phyloP scores from a whole-genome alignment of 1,140 invertebrate species.

The Drosophila ambigua region DNA sequence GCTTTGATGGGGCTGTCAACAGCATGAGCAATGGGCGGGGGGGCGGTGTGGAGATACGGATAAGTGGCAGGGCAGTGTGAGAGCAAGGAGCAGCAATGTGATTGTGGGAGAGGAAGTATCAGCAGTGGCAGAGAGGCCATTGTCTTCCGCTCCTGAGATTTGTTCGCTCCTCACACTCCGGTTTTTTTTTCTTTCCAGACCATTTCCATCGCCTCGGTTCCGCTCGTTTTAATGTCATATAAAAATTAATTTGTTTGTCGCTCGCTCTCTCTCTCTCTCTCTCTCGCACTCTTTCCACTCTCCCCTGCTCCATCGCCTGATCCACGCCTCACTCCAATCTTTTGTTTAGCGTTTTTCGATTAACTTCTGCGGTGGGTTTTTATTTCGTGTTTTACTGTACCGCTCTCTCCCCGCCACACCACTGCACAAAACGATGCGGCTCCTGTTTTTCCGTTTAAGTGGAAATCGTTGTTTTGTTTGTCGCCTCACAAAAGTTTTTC shows the following conservation, averaged over 20 bases:
- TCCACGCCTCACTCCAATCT: conserved; percentile 29
- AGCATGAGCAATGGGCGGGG: conserved; percentile 18
- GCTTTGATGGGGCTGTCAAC: conserved; percentile 41
- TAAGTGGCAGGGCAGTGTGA: conserved; percentile 2
- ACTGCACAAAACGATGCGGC: conserved; percentile 10
- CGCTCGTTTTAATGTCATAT: conserved; percentile 81
- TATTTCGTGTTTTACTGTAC: conserved; percentile 45
- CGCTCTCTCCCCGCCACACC: background rate
- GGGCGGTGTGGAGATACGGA: background rate
- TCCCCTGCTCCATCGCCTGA: background rate
- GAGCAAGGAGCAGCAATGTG: too few species aligned
- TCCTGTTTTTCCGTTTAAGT: conserved; percentile 70
- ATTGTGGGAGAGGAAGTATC: too few species aligned
- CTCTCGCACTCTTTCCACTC: background rate
- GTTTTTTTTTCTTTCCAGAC: background rate
- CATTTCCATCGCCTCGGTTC: conserved; percentile 66
- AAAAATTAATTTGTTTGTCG: conserved; percentile 83
- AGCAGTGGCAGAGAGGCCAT: conserved; percentile 65
- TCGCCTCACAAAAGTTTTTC: conserved; percentile 74
- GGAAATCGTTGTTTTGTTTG: conserved; percentile 81
- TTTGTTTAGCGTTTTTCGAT: conserved; percentile 82
- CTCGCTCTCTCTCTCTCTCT: conserved; percentile 33
- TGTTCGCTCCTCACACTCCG: conserved; percentile 52
- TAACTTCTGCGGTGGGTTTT: conserved; percentile 75
- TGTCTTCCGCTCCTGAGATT: conserved; percentile 69